Evolutionary conservation across 1,140 invertebrate genomes (phyloP).

Genomic region (Zaprionus nigranus): DNA sequence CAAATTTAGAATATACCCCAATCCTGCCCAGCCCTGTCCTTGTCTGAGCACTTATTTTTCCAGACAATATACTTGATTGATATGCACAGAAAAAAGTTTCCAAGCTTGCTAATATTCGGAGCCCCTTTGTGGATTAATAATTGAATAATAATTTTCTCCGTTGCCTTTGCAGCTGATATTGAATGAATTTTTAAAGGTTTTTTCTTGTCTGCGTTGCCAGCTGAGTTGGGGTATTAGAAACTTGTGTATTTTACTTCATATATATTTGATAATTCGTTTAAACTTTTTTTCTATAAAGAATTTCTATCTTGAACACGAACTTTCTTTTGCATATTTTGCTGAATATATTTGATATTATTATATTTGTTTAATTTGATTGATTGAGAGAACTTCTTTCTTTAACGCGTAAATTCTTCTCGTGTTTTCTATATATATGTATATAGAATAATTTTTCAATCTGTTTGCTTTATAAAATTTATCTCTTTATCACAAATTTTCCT

Average conservation of each 20-base stretch:
- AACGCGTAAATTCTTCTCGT: too few relatives aligned
- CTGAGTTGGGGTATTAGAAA: neutral
- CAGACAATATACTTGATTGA: slow-evolving; percentile 21
- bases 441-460: too few relatives aligned
- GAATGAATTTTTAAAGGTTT: neutral
- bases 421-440: too few relatives aligned
- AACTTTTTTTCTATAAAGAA: too few relatives aligned
- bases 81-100: neutral
- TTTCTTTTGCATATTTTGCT: too few relatives aligned
- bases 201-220: neutral
- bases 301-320: too few relatives aligned
- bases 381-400: too few relatives aligned
- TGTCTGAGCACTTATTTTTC: neutral
- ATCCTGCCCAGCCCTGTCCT: neutral
- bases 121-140: neutral
- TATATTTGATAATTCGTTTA: neutral
- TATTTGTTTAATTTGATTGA: too few relatives aligned
- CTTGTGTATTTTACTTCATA: neutral
- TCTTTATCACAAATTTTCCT: too few relatives aligned
- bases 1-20: neutral
- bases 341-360: too few relatives aligned
- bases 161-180: neutral
- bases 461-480: too few relatives aligned
- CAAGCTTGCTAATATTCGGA: neutral
- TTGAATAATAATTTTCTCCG: neutral